These are phyloP conservation scores for Spatulosminthurus flaviceps DNA, from an alignment of 2,888 invertebrate species.

Conservation along the genomic window DNA sequence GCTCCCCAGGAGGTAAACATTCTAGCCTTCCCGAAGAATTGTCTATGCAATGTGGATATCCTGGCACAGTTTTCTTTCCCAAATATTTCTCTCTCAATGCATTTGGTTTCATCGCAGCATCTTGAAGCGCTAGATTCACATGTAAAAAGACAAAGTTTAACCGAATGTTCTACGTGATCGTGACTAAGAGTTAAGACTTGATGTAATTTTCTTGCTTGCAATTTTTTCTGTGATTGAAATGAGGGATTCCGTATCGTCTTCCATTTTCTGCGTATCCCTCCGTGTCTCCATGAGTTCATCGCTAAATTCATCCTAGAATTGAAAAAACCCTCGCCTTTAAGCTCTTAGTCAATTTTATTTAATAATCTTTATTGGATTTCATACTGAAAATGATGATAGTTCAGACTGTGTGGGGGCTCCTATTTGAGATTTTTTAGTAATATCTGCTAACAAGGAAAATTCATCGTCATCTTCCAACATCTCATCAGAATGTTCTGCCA, in stretches of 20 bases:
- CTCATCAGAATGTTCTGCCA: not conserved
- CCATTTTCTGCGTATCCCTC: not conserved
- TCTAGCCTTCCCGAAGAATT: constrained; percentile 50
- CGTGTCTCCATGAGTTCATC: not conserved
- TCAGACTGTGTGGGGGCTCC: not conserved
- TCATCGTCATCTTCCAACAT: constrained; percentile 13
- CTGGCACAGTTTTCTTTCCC: constrained; percentile 47
- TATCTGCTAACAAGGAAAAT: not conserved
- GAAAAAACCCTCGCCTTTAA: not conserved
- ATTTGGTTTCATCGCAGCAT: constrained; percentile 48
- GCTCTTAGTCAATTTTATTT: too few species aligned
- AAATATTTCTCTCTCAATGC: constrained; percentile 54
- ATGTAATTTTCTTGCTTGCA: constrained; percentile 28
- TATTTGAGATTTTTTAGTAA: not conserved
- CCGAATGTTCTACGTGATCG: not conserved
- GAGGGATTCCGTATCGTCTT: constrained; percentile 29
- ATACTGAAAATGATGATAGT: not conserved
- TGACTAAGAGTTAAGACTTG: not conserved
- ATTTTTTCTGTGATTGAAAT: constrained; percentile 49
- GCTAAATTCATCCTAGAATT: not conserved
- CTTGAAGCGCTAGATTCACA: constrained; percentile 35
- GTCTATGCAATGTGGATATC: constrained; percentile 55
- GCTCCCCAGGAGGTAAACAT: constrained; percentile 58
- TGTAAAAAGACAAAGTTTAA: not conserved
- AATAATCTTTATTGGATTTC: not conserved